Base-by-base conservation (phyloP, 2,113 vertebrate species). In the Nycticebus coucang region DNA sequence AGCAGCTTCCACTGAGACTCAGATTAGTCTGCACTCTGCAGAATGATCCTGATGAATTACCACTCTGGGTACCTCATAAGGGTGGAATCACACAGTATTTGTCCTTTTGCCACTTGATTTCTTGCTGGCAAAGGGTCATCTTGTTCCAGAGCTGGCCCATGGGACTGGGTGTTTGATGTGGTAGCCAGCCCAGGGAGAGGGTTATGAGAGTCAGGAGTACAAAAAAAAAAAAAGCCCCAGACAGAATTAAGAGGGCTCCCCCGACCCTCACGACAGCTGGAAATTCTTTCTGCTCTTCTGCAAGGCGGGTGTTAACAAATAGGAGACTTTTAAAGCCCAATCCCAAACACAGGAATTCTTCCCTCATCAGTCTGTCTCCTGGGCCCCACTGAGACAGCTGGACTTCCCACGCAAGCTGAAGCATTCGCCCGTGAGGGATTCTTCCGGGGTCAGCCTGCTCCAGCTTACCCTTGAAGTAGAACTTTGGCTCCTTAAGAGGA, bases 331-430 rank as follows among this genome's bases (percentile, higher is more conserved):
- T 80, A 96, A 96, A 97, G 92, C 83, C 64, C 87, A 64, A 5
- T 81, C 90, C 87, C 95, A 97, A 97, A 98, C 91, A 95, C 66
- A 94, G 91, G 74, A 89, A 95, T 96, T 94, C 93, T 96, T 85
- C 77, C 82, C 93, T 91, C 50, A 3, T 96, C 94, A 81, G 83
- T 74, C 91, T 97, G 97, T 96, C 94, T 97, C 96, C 94, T 37
- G 96, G 95, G 94, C 93, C 93, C 79, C 89, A 72, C 5, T 0
- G 37, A 97, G 95, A 94, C 94, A 96, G 95, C 93, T 95, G 95
- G 94, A 37, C 96, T 97, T 98, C 86, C 97, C 97, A 97, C 87
- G 80, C 95, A 91, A 96, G 91, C 33, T 1, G 87, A 87, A 90
- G 71, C 93, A 11, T 87, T 95, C 80, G 62, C n/a, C 81, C 85